Base-by-base conservation (phyloP, 2,113 vertebrate genomes). In the Megaceryle maxima region DNA sequence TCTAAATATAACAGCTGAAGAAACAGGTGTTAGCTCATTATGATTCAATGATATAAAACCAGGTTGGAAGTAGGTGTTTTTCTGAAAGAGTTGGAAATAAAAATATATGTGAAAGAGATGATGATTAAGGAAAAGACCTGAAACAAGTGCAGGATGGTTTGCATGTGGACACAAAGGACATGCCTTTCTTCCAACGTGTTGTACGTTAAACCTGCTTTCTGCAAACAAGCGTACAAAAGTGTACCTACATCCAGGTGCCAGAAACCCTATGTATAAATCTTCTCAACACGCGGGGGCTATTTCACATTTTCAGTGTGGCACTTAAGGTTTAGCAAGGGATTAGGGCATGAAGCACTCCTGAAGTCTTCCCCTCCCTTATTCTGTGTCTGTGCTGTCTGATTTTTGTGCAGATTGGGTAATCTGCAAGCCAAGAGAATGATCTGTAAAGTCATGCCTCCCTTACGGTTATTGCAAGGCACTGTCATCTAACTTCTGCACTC, bases 201-300 rank as follows among this genome's bases (percentile, higher is more conserved):
- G 28, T 41, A 1, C 55, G 12, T 67, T 57, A 55, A 77, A 29
- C 28, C 15, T 21, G 4, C 87, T 88, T 91, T 60, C 57, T 89
- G 14, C 41, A 28, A 12, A 11, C 5, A 37, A 25, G 44, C 76
- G 59, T 62, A 16, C 51, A 62, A 69, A 67, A 25, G 28, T 11
- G 10, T 72, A 13, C 13, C 41, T 53, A 15, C 48, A 20, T 37
- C 22, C 43, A 41, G n/a, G 25, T 70, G 28, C 14, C 16, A 41
- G 31, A 91, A 88, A 11, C 26, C 28, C 25, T 18, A 3, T 19
- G 33, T 63, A 33, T 13, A 80, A 73, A 66, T 70, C 17, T 20
- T 87, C 13, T 64, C 25, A 8, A 15, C 1, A 0, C 28, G 20
- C 2, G 1, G 9, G 10, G 31, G 14, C 18, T 76, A 6, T 78